These are phyloP conservation scores for Anableps anableps DNA, from an alignment of 2,797 vertebrate genomes.

Conservation along the genomic window DNA sequence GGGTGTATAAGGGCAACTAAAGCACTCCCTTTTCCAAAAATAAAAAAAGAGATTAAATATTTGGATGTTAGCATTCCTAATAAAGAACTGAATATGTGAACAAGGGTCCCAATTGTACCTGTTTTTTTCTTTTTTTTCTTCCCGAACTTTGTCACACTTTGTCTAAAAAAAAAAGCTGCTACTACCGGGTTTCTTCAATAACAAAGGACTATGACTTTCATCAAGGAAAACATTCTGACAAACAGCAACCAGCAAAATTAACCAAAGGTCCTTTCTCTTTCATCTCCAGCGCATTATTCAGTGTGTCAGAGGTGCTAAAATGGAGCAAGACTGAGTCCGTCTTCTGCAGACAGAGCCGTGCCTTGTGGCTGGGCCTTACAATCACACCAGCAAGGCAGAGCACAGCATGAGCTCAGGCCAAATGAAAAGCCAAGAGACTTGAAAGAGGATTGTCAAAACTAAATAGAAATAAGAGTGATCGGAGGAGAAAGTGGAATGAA, in stretches of 20 bases:
- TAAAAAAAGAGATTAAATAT: too few species aligned
- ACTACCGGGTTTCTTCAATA: neutral
- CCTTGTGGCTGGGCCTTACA: conserved; percentile 43
- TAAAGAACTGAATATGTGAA: too few species aligned
- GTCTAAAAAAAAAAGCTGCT: neutral
- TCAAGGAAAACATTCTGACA: conserved; percentile 15
- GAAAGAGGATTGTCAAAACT: conserved; percentile 46
- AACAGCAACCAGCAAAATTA: conserved; percentile 30
- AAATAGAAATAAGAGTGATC: conserved; percentile 18
- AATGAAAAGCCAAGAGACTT: conserved; percentile 51
- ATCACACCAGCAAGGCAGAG: conserved; percentile 36
- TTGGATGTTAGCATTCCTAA: too few species aligned
- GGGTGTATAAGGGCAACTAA: too few species aligned
- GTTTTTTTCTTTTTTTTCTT: neutral
- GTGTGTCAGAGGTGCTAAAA: conserved; percentile 39
- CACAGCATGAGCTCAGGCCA: conserved; percentile 42
- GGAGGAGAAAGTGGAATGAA: conserved; percentile 15
- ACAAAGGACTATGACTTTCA: conserved; percentile 14
- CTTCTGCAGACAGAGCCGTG: conserved; percentile 39
- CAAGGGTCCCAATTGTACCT: neutral
- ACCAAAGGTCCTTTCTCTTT: conserved; percentile 29
- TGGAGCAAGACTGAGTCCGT: conserved; percentile 32
- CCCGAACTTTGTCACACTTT: neutral
- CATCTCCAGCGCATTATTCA: conserved; percentile 26
- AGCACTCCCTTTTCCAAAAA: too few species aligned